phyloP scores from a whole-genome alignment of 2,113 vertebrate species.

The Perognathus longimembris region DNA sequence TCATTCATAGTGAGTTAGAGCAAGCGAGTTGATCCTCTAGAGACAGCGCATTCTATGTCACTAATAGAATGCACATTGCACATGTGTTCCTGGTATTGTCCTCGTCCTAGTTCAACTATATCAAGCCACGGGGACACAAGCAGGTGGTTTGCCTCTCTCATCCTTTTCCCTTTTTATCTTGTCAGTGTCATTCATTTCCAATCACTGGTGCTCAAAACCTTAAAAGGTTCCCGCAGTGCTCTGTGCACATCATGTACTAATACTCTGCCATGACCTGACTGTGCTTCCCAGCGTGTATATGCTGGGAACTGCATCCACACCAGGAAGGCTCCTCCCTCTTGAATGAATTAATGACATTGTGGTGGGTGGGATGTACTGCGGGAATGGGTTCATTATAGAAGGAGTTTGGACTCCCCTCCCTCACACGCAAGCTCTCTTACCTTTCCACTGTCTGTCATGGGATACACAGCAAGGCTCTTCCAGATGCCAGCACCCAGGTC shows the following conservation, averaged over 20 bases:
- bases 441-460: neutral
- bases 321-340: neutral
- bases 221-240: neutral
- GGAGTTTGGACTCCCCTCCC: neutral
- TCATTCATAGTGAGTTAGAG: neutral
- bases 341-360: neutral
- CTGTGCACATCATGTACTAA: neutral
- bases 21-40: neutral
- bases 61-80: neutral
- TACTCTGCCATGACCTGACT: accelerated
- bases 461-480: accelerated
- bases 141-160: neutral
- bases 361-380: neutral
- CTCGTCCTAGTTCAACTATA: neutral
- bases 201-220: neutral
- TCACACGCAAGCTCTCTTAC: accelerated
- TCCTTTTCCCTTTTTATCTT: neutral
- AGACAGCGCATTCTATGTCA: neutral
- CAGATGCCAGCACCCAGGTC: neutral
- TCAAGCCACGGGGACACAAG: neutral
- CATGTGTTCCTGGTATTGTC: accelerated
- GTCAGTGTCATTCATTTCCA: neutral
- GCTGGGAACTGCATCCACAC: too few relatives aligned
- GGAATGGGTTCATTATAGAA: neutral
- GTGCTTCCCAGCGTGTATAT: too few relatives aligned